Base-by-base conservation (phyloP, 2,113 vertebrate species). In the Melanostigma gelatinosum region DNA sequence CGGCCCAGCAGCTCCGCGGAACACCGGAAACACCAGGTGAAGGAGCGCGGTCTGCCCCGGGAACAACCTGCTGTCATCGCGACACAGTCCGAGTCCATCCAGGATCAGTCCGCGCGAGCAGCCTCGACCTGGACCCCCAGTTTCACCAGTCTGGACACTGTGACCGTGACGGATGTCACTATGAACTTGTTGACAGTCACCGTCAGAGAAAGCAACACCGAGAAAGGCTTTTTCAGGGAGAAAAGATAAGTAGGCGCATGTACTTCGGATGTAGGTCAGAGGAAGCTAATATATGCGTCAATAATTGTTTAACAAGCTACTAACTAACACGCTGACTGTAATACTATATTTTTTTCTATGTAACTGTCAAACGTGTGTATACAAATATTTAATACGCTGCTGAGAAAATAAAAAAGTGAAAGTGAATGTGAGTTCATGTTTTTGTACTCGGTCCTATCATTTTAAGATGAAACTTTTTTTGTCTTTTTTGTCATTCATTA, bases 111-210 rank as follows among this genome's bases (percentile, higher is more conserved):
- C 70, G 93, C 95, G 83, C 94, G 91, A 0, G 92, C 95, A 50
- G 95, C 96, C 78, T 94, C 96, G 68, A 93, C 95, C 66, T 99
- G 98, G 98, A 96, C 90, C 65, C 98, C 97, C 3, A 93, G 95
- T 1, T 91, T 97, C 88, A 94, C 92, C 88, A 97, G 96, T 91
- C 89, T 97, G 95, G 98, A 99, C 94, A 96, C 97, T 79, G 97
- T 99, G 93, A 96, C 97, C 40, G 98, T 99, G 83, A 99, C 98
- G 0, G 98, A 99, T 0, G 96, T 99, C 91, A 99, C 98, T 69
- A 97, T 97, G 93, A 99, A 99, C 95, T 96, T 98, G 91, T 88
- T 99, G 94, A 99, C 98, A 65, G 98, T 99, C 73, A 99, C 98
- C 60, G 96, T 99, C 86, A 97, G 97, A 93, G 98, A 99, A 93